A percentile compares a stretch with the other conserved stretches of the same genome.
phyloP scores from a whole-genome alignment of 1,140 invertebrate genomes.

The Episyrphus balteatus region DNA sequence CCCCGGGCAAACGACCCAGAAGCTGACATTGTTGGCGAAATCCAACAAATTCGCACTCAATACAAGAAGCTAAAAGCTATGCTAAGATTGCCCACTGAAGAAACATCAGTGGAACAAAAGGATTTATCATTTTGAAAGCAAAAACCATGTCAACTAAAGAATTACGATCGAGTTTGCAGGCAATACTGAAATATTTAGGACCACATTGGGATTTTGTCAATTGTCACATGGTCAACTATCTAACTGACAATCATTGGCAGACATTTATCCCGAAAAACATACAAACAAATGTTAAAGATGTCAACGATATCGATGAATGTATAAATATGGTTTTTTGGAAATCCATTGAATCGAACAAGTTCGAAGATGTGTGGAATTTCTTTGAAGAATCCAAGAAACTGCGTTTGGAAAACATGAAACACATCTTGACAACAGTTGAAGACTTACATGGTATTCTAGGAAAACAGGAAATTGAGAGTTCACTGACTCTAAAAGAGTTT shows the following conservation, averaged over 20 bases:
- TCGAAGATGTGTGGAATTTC: constrained; percentile 22
- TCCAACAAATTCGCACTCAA: constrained; percentile 51
- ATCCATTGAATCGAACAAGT: constrained; percentile 3
- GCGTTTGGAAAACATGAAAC: constrained; percentile 33
- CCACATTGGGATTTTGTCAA: constrained; percentile 51
- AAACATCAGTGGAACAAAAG: constrained; percentile 7
- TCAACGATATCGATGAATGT: constrained; percentile 10
- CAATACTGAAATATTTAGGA: constrained; percentile 44
- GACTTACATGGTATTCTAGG: constrained; percentile 14
- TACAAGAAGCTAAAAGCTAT: constrained; percentile 56
- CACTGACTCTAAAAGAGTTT: constrained; percentile 46
- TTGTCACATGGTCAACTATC: constrained; percentile 71
- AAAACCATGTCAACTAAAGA: constrained; percentile 9
- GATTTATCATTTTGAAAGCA: constrained; percentile 17
- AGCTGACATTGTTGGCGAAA: constrained; percentile 47
- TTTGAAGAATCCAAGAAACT: constrained; percentile 23
- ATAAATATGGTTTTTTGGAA: constrained; percentile 23
- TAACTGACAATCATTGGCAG: constrained; percentile 59
- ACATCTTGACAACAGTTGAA: constrained; percentile 34
- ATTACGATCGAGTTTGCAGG: constrained; percentile 40
- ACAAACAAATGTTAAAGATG: constrained; percentile 37
- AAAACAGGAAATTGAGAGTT: constrained; percentile 11
- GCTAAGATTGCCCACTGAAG: constrained; percentile 38
- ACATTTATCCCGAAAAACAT: constrained; percentile 44
- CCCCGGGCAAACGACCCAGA: constrained; percentile 51